Evolutionary conservation across 2,888 invertebrate genomes (phyloP).

Genomic region (Trypoxylon attenuatum): DNA sequence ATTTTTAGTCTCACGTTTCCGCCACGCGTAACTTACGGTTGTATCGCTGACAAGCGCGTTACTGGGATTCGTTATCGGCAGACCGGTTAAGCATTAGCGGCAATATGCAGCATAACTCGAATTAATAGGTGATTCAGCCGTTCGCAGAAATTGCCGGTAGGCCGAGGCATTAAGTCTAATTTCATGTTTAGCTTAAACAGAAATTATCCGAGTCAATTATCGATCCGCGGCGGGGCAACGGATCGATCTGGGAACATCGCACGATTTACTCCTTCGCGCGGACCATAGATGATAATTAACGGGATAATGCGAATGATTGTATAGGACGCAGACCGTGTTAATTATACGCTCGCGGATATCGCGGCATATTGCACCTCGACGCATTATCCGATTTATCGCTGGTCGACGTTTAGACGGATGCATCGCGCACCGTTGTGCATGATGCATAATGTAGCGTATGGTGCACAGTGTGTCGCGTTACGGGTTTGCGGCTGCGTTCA

Average conservation of each 20-base stretch:
- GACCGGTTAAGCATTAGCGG: no score
- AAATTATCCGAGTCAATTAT: slow-evolving; percentile 8
- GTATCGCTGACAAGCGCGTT: no score
- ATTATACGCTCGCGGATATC: slow-evolving; percentile 48
- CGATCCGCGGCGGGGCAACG: slow-evolving; percentile 5
- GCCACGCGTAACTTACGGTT: no score
- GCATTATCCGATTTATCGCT: slow-evolving; percentile 48
- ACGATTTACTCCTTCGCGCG: slow-evolving; percentile 19
- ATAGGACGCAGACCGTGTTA: slow-evolving; percentile 42
- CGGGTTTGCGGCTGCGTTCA: slow-evolving; percentile 16
- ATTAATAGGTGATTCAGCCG: no score
- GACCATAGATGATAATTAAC: slow-evolving; percentile 43
- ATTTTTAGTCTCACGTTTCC: no score
- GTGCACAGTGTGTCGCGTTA: slow-evolving; percentile 13
- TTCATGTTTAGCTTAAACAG: background rate
- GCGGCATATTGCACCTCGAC: slow-evolving; percentile 25
- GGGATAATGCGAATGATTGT: slow-evolving; percentile 43
- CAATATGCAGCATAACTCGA: no score
- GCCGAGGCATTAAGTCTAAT: background rate
- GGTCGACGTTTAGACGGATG: slow-evolving; percentile 45
- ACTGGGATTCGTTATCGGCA: no score
- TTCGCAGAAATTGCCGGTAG: no score
- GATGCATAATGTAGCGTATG: slow-evolving; percentile 35
- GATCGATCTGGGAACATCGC: slow-evolving; percentile 23
- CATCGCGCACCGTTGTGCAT: slow-evolving; percentile 32